phyloP scores from a whole-genome alignment of 2,888 invertebrate genomes.

The Leptinotarsa peninsularis region DNA sequence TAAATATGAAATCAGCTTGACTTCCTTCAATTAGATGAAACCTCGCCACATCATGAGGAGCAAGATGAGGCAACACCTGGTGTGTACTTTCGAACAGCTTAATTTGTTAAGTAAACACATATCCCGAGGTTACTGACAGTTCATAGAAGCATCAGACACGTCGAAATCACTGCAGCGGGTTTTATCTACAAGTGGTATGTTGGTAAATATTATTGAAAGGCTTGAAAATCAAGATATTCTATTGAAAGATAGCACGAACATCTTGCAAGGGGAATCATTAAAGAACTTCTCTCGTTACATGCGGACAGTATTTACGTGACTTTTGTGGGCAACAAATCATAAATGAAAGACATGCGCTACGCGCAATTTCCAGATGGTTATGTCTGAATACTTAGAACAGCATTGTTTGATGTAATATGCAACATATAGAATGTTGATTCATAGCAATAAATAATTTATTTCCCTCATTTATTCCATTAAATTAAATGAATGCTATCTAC shows the following conservation, averaged over 20 bases:
- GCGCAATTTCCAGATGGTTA: not conserved
- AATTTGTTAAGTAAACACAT: conserved; percentile 48
- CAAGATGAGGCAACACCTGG: conserved; percentile 43
- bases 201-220: conserved; percentile 40
- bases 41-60: conserved; percentile 27
- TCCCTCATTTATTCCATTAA: not conserved
- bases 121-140: conserved; percentile 50
- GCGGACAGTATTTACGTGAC: conserved; percentile 6
- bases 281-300: conserved; percentile 8
- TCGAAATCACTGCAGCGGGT: conserved; percentile 37
- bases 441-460: not conserved
- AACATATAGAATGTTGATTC: not conserved
- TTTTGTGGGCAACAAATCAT: conserved; percentile 12
- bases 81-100: conserved; percentile 42
- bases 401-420: not conserved
- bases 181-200: conserved; percentile 38
- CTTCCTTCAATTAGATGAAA: conserved; percentile 9
- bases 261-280: not conserved
- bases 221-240: conserved; percentile 23
- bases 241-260: conserved; percentile 10
- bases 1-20: not conserved
- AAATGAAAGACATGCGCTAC: not conserved
- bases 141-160: conserved; percentile 43
- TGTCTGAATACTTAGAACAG: not conserved
- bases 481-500: not conserved